Percentiles rank a stretch among this genome's conserved stretches.
Evolutionary conservation across 2,797 vertebrate genomes (phyloP).

Genomic region (Mormyrus hasselquistii): DNA sequence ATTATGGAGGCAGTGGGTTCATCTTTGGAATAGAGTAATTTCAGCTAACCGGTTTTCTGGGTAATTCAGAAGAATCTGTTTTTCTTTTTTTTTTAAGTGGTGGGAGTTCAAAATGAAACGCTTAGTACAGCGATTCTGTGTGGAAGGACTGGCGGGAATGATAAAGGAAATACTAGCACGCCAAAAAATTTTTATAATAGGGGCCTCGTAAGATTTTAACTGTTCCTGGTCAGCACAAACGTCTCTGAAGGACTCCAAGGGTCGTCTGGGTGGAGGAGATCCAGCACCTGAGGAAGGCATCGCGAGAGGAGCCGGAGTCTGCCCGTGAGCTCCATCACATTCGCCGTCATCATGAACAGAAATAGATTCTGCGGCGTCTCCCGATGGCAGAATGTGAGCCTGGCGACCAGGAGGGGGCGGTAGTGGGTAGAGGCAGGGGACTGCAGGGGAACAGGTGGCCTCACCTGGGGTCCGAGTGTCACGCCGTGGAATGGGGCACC

Average conservation of each 20-base stretch:
- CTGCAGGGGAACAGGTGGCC: conserved; percentile 34
- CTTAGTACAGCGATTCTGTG: conserved; percentile 28
- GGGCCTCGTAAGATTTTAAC: neutral
- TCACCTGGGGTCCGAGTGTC: conserved; percentile 35
- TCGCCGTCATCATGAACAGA: neutral
- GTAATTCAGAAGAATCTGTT: conserved; percentile 21
- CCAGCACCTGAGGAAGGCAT: neutral
- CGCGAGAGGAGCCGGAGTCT: neutral
- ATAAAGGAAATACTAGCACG: neutral
- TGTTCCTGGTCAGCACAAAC: neutral
- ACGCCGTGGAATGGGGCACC: conserved; percentile 28
- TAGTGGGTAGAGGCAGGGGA: neutral
- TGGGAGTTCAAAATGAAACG: conserved; percentile 22
- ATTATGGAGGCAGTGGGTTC: neutral
- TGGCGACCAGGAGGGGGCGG: neutral
- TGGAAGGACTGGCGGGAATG: neutral
- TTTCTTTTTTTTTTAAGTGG: conserved; percentile 6
- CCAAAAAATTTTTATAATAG: neutral
- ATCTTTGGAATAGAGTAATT: conserved; percentile 3
- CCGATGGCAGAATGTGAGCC: neutral
- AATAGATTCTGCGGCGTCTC: conserved; percentile 24
- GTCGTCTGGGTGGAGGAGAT: neutral
- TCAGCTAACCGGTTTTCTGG: conserved; percentile 26
- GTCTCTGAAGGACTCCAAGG: neutral
- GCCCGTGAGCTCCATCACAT: neutral